Evolutionary conservation across 2,888 invertebrate genomes (phyloP), one percentile per base, ranked within the genome.

Genomic region (Machimus rusticus): DNA sequence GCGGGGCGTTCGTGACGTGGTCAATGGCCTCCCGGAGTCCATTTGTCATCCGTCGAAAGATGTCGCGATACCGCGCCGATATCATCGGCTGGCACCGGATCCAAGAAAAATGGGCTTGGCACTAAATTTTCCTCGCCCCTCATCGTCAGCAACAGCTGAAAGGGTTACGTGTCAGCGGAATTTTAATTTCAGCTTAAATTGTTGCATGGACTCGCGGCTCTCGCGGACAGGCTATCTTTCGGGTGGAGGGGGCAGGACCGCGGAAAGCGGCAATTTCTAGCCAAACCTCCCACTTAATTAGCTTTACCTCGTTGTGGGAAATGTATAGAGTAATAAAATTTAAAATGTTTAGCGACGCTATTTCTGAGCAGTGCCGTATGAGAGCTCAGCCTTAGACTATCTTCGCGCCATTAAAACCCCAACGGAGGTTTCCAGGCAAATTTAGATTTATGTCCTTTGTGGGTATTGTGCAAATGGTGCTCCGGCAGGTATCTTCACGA

Each of bases 41-140:
- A 66, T 66, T 66, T 66, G 66, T 66, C 66, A 66, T 28, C 23
- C 12, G 66, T 19, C 39, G 14, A 43, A 78, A 78, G 78, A 78
- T 78, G 43, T 78, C 43, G 37, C 39, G 78, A 78, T 78, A 43
- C 34, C 39, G 8, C 57, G 9, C 23, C 39, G 77, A 78, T 78
- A 78, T 78, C 78, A 78, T 43, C 39, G 23, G n/a, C 39, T 14
- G 16, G 46, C 28, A 39, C n/a, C 66, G 66, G 39, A 78, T 19
- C 39, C 37, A 19, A 76, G 78, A 43, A 78, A 78, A 78, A 78
- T 78, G 78, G 78, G 78, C 23, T 78, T 78, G 78, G 78, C 78
- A 14, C 23, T 78, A 16, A 28, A 66, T 76, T 76, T 76, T 76
- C n/a, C 37, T 66, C 12, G 28, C 14, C 66, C 14, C 43, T 14